Evolutionary conservation across 2,797 vertebrate genomes (phyloP).

Genomic region (Diplodus sargus): DNA sequence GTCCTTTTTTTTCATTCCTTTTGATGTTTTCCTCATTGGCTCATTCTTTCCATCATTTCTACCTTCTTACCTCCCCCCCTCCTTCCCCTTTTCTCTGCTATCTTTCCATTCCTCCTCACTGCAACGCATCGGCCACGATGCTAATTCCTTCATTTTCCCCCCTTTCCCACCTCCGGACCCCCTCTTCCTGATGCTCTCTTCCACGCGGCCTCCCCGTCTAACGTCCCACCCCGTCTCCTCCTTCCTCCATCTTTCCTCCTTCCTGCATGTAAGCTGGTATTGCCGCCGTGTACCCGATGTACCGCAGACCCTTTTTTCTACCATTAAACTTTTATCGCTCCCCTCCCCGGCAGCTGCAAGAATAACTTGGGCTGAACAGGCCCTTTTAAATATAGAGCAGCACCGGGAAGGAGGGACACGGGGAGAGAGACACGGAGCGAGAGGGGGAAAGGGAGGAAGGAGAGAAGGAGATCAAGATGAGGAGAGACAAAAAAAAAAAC

Average conservation of each 20-base stretch:
- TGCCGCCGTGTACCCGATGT: constrained; percentile 73
- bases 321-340: constrained; percentile 86
- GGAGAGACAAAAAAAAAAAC: not conserved
- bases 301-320: constrained; percentile 80
- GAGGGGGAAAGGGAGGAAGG: constrained; percentile 16
- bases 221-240: constrained; percentile 17
- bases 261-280: constrained; percentile 62
- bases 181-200: constrained; percentile 14
- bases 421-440: constrained; percentile 36
- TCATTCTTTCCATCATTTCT: constrained; percentile 14
- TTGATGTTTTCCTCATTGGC: not conserved
- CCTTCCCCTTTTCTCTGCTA: not conserved
- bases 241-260: constrained; percentile 50
- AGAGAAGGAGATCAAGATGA: not conserved
- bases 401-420: constrained; percentile 65
- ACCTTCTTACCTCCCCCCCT: not conserved
- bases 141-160: constrained; percentile 29
- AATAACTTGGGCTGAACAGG: constrained; percentile 85
- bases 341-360: constrained; percentile 84
- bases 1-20: not conserved
- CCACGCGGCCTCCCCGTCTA: constrained; percentile 19
- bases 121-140: constrained; percentile 9
- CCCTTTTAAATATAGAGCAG: constrained; percentile 86
- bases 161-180: constrained; percentile 14
- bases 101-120: not conserved